phyloP scores from a whole-genome alignment of 2,797 vertebrate genomes.

The Ptychadena robeensis region DNA sequence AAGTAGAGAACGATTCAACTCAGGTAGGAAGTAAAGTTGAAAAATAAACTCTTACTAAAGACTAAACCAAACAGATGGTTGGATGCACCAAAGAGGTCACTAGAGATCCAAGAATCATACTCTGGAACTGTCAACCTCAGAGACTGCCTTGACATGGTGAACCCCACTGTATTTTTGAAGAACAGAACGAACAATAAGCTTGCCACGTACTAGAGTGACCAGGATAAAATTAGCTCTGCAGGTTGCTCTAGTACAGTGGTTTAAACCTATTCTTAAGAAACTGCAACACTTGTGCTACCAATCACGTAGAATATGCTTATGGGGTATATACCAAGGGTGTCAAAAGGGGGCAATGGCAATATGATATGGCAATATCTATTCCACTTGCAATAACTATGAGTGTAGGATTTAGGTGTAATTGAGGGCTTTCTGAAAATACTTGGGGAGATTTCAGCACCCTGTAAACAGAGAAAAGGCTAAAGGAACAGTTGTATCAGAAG shows the following conservation, averaged over 20 bases:
- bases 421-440: neutral
- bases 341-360: conserved; percentile 17
- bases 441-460: neutral
- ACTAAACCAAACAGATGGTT: conserved; percentile 60
- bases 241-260: conserved; percentile 40
- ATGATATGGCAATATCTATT: conserved; percentile 25
- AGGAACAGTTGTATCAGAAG: neutral
- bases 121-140: conserved; percentile 42
- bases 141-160: conserved; percentile 61
- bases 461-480: neutral
- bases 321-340: conserved; percentile 8
- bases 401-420: neutral
- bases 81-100: conserved; percentile 69
- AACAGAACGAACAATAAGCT: conserved; percentile 36
- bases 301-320: conserved; percentile 43
- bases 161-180: conserved; percentile 38
- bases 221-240: conserved; percentile 28
- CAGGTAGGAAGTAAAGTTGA: conserved; percentile 74
- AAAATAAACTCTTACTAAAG: conserved; percentile 68
- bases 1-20: conserved; percentile 74
- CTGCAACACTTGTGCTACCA: conserved; percentile 29
- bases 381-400: conserved; percentile 13
- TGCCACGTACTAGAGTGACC: conserved; percentile 43
- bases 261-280: conserved; percentile 40
- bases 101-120: conserved; percentile 4